Evolutionary conservation across 2,888 invertebrate species (phyloP).

Genomic region (Schizotus pectinicornis): DNA sequence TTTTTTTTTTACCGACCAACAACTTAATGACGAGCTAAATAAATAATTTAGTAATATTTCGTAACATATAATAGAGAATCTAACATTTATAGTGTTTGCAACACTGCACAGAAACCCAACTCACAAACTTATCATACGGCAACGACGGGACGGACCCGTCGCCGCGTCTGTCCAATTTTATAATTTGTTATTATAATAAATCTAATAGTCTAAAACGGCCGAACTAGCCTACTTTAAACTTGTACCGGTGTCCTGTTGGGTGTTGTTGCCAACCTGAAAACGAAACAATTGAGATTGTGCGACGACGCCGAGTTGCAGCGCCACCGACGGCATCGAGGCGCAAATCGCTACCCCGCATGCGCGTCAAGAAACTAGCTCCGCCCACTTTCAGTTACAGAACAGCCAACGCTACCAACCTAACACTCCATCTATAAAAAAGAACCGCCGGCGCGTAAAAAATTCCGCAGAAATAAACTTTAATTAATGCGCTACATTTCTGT

Average conservation of each 20-base stretch:
- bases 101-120: conserved; percentile 55
- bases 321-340: no score
- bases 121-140: conserved; percentile 49
- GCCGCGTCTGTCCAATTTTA: conserved; percentile 52
- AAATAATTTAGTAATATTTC: conserved; percentile 48
- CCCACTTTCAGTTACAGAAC: no score
- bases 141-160: conserved; percentile 29
- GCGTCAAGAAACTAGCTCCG: no score
- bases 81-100: conserved; percentile 56
- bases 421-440: no score
- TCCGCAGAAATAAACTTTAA: no score
- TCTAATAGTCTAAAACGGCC: conserved; percentile 55
- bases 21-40: conserved; percentile 51
- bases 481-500: no score
- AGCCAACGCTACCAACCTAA: no score
- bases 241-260: conserved; percentile 55
- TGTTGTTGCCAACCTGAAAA: conserved; percentile 54
- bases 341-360: no score
- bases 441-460: no score
- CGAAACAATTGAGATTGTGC: no score
- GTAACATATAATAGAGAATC: conserved; percentile 57
- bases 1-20: conserved; percentile 28
- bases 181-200: conserved; percentile 56
- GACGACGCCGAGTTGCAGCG: no score
- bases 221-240: conserved; percentile 54